Evolutionary conservation across 2,797 vertebrate species (phyloP).

Genomic region (Danio choprae): DNA sequence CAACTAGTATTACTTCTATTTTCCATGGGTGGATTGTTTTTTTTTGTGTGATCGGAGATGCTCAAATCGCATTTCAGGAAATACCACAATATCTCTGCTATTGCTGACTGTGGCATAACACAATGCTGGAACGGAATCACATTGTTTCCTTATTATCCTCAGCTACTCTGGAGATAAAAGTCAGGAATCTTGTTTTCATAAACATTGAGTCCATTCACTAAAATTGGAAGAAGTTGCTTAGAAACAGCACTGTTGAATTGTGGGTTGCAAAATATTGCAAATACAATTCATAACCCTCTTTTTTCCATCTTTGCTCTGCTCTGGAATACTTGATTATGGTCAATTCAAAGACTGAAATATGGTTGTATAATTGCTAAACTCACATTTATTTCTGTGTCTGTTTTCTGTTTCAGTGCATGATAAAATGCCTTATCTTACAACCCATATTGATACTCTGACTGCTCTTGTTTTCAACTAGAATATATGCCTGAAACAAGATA

Average conservation of each 20-base stretch:
- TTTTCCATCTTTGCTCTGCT: neutral
- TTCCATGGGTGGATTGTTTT: slow-evolving; percentile 45
- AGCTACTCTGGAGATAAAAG: slow-evolving; percentile 22
- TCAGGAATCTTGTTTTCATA: slow-evolving; percentile 41
- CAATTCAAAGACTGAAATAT: neutral
- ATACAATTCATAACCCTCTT: neutral
- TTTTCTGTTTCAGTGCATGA: neutral
- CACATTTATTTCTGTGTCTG: neutral
- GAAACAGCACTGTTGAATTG: neutral
- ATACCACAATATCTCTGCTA: slow-evolving; percentile 32
- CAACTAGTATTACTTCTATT: slow-evolving; percentile 19
- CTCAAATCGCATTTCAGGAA: slow-evolving; percentile 52
- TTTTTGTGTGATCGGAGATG: slow-evolving; percentile 37
- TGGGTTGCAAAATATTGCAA: neutral
- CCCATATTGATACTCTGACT: neutral
- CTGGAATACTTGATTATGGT: neutral
- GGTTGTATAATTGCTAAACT: neutral
- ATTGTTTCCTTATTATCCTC: slow-evolving; percentile 48
- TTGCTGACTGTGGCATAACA: slow-evolving; percentile 50
- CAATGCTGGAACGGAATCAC: slow-evolving; percentile 44
- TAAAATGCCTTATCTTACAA: neutral
- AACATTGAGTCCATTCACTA: slow-evolving; percentile 15
- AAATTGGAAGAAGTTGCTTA: slow-evolving; percentile 15
- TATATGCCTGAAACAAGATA: neutral
- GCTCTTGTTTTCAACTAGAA: neutral